phyloP scores from a whole-genome alignment of 2,113 vertebrate genomes.

The Thinocorus orbignyianus region DNA sequence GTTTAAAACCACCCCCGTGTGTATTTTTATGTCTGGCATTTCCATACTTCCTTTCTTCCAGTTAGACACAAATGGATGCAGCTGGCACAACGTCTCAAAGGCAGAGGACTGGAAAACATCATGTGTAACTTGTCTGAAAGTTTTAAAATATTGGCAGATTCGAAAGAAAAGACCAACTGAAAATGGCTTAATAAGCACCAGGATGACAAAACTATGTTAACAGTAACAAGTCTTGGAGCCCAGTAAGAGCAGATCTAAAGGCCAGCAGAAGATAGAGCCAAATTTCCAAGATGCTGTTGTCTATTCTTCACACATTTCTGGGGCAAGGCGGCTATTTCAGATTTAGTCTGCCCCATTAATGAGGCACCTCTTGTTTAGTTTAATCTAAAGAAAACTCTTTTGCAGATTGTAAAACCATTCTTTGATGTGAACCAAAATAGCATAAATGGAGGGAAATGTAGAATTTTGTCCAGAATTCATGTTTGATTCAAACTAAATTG shows the following conservation, averaged over 20 bases:
- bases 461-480: neutral
- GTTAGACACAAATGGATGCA: neutral
- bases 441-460: accelerated
- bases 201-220: neutral
- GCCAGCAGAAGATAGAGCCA: neutral
- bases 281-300: neutral
- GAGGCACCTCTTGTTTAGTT: neutral
- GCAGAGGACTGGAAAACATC: neutral
- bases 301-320: neutral
- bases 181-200: neutral
- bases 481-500: neutral
- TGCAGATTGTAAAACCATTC: neutral
- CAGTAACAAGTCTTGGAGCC: neutral
- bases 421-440: neutral
- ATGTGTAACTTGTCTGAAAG: neutral
- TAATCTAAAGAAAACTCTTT: neutral
- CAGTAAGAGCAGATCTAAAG: neutral
- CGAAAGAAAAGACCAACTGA: neutral
- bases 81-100: neutral
- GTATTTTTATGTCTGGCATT: neutral
- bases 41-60: neutral
- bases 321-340: neutral
- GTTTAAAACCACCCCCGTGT: neutral
- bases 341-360: neutral
- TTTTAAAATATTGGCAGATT: neutral